Base-by-base conservation (phyloP, 1,140 invertebrate species). In the Drosophila bocqueti region DNA sequence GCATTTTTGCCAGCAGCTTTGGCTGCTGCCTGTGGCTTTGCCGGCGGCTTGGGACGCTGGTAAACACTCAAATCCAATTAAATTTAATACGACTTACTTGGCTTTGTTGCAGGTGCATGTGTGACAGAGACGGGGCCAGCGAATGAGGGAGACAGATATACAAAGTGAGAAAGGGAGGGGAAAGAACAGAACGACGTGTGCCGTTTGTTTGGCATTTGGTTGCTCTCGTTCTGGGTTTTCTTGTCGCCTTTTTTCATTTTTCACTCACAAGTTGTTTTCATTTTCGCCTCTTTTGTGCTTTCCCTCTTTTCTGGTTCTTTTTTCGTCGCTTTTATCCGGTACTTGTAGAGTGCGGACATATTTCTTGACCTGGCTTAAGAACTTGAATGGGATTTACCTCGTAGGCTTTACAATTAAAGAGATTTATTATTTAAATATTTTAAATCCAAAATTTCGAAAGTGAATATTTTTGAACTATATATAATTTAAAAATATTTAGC, bases 41-140 rank as follows among this genome's bases (percentile, higher is more conserved):
- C 84, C 50, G 72, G 60, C 84, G 84, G 84, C 84, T 89, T 89
- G 81, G 79, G 81, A 82, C 76, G 67, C 83, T 84, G 89, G 89
- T 91, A 91, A 91, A 91, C 89, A 91, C 89, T 91, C 89, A 91
- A 91, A 91, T 91, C 90, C 90, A 91, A 91, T 91, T 91, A 91
- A 91, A 91, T 91, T 85, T 90, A 90, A 92, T 91, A 85, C 90
- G 84, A 92, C 90, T 90, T 90, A 90, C 85, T 85, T 90, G 85
- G 78, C 81, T 73, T 67, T 79, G 78, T 75, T 89, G 78, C 65
- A 54, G 43, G 73, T 62, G 54, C 47, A 40, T 66, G 80, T 83
- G 57, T 50, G 63, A 71, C 45, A 59, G 45, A 38, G 54, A 58
- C 38, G 21, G n/a, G 4, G 29, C 29, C 11, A 24, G 15, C 7